Evolutionary conservation across 1,140 invertebrate genomes (phyloP).

Genomic region (Tribolium castaneum): DNA sequence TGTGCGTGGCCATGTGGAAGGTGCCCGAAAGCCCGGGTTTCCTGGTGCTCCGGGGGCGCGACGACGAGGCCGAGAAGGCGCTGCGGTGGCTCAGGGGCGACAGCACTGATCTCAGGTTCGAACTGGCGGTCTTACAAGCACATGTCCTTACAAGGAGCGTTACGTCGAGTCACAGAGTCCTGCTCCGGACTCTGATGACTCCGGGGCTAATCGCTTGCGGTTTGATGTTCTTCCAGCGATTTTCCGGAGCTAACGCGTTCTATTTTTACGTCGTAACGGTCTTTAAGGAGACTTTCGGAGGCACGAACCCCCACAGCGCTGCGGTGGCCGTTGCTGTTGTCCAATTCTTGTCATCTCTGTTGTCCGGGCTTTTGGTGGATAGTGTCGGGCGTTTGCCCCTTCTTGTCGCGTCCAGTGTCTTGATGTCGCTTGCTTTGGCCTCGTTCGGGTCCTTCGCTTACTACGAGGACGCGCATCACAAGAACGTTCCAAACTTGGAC

Average conservation of each 20-base stretch:
- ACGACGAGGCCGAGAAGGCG: slow-evolving; percentile 81
- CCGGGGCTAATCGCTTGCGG: slow-evolving; percentile 84
- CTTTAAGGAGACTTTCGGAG: slow-evolving; percentile 80
- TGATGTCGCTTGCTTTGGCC: slow-evolving; percentile 84
- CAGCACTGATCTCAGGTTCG: slow-evolving; percentile 77
- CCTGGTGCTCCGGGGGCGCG: slow-evolving; percentile 77
- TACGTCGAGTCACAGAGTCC: slow-evolving; percentile 50
- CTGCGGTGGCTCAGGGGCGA: slow-evolving; percentile 81
- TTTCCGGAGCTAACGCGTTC: slow-evolving; percentile 85
- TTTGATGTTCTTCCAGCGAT: slow-evolving; percentile 86
- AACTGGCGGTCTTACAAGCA: slow-evolving; percentile 74
- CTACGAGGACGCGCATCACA: slow-evolving; percentile 71
- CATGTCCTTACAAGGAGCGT: slow-evolving; percentile 70
- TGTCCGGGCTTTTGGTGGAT: slow-evolving; percentile 84
- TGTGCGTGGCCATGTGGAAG: slow-evolving; percentile 76
- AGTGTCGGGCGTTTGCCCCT: slow-evolving; percentile 81
- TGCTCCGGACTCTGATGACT: slow-evolving; percentile 60
- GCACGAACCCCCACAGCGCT: slow-evolving; percentile 83
- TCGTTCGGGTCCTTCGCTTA: slow-evolving; percentile 85
- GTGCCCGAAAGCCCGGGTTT: slow-evolving; percentile 88
- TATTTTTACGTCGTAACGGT: slow-evolving; percentile 86
- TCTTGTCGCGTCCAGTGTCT: slow-evolving; percentile 81
- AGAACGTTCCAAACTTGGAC: slow-evolving; percentile 67
- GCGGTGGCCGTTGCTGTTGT: slow-evolving; percentile 83
- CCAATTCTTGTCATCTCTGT: slow-evolving; percentile 80